A percentile compares a stretch with the other conserved stretches of the same genome.
These are phyloP conservation scores for Montipora efflorescens DNA, from an alignment of 64 coral and sea anemone genomes.

Conservation along the genomic window DNA sequence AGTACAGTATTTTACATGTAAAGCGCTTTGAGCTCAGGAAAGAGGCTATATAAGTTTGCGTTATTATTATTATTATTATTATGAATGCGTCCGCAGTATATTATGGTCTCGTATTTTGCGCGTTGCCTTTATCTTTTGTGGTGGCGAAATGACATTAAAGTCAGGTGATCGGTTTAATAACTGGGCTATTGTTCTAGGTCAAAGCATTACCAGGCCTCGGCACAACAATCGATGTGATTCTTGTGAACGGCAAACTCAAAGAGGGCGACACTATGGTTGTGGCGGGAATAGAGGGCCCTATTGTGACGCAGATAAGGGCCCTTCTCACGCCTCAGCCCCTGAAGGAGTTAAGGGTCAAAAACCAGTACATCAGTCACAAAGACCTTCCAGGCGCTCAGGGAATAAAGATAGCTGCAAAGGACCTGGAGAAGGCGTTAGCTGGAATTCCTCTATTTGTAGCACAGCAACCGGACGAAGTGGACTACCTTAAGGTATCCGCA, in stretches of 20 bases:
- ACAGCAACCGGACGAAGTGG: slow-evolving; percentile 87
- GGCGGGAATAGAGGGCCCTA: slow-evolving; percentile 94
- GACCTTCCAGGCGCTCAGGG: slow-evolving; percentile 88
- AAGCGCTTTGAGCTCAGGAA: no score
- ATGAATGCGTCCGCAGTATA: no score
- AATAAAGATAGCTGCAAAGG: slow-evolving; percentile 93
- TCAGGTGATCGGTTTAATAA: no score
- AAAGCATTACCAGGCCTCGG: slow-evolving; percentile 95
- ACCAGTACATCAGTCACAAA: slow-evolving; percentile 93
- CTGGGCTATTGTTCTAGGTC: slow-evolving; percentile 52
- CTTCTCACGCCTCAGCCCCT: slow-evolving; percentile 97
- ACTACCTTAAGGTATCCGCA: slow-evolving; percentile 74
- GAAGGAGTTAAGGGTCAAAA: slow-evolving; percentile 95
- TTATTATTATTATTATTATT: no score
- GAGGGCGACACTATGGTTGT: slow-evolving; percentile 92
- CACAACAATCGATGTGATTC: slow-evolving; percentile 97
- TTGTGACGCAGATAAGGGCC: slow-evolving; percentile 94
- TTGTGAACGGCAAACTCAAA: slow-evolving; percentile 88
- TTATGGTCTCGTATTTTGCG: no score
- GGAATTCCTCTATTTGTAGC: slow-evolving; percentile 90
- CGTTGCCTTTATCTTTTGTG: no score
- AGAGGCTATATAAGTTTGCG: no score
- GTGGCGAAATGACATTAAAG: no score
- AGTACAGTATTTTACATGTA: no score
- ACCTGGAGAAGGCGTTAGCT: slow-evolving; percentile 94